phyloP scores from a whole-genome alignment of 2,113 vertebrate genomes.

The Rhombomys opimus region DNA sequence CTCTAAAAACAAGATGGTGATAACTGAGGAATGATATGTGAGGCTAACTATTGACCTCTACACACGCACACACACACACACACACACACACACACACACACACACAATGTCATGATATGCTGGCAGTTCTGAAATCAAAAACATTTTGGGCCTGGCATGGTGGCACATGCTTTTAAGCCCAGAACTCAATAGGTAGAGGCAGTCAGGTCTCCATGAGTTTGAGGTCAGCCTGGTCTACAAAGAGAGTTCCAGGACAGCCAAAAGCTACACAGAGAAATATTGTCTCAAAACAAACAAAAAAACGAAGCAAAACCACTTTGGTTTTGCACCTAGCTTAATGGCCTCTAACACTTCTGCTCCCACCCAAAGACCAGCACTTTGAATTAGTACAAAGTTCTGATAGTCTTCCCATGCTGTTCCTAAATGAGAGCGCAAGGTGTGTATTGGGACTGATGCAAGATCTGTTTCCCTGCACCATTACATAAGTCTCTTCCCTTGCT shows the following conservation, averaged over 20 bases:
- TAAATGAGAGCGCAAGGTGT: neutral
- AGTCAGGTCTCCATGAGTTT: too few species aligned
- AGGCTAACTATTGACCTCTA: neutral
- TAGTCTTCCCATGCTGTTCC: neutral
- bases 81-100: neutral
- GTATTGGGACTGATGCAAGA: neutral
- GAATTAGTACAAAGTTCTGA: neutral
- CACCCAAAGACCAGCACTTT: neutral
- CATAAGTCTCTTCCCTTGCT: neutral
- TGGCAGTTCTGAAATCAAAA: neutral
- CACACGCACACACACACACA: neutral
- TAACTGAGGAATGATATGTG: neutral
- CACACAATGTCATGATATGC: neutral
- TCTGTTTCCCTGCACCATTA: neutral
- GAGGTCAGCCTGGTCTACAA: too few species aligned
- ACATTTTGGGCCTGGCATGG: neutral
- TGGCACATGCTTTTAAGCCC: too few species aligned
- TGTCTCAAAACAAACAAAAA: too few species aligned
- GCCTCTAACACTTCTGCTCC: neutral
- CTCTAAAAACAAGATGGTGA: neutral
- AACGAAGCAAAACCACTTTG: neutral
- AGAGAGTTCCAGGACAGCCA: too few species aligned
- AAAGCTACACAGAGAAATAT: too few species aligned
- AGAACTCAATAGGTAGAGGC: too few species aligned
- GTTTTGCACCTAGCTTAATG: neutral